Evolutionary conservation across 2,888 invertebrate genomes (phyloP).

Genomic region (Hyppa rectilinea): DNA sequence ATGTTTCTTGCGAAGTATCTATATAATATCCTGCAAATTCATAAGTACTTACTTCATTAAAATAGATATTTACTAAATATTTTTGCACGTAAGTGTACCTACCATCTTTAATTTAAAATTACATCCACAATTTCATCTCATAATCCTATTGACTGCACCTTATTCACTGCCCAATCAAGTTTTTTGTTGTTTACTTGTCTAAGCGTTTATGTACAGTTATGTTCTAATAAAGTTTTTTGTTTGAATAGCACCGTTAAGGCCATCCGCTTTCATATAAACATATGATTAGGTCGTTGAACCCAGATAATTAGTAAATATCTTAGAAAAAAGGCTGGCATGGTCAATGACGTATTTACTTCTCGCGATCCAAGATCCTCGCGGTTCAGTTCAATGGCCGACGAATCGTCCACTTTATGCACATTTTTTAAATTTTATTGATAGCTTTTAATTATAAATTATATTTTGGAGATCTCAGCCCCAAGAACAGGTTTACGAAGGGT

Average conservation of each 20-base stretch:
- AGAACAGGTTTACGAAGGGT: neutral
- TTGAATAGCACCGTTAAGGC: neutral
- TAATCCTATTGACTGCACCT: neutral
- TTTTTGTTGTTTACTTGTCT: slow-evolving; percentile 10
- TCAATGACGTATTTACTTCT: neutral
- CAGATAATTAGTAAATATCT: neutral
- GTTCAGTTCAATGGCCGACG: slow-evolving; percentile 21
- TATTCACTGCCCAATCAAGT: slow-evolving; percentile 9
- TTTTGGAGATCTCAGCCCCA: neutral
- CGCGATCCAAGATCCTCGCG: neutral
- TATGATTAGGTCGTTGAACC: slow-evolving; percentile 21
- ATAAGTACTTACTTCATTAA: too few relatives aligned
- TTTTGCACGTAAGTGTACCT: too few relatives aligned
- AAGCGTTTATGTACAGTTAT: slow-evolving; percentile 29
- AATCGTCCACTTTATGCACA: neutral
- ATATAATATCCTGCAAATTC: too few relatives aligned
- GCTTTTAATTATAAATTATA: neutral
- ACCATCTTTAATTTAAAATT: neutral
- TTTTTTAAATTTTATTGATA: slow-evolving; percentile 3
- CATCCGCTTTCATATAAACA: neutral
- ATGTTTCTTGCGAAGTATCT: too few relatives aligned
- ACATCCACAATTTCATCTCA: neutral
- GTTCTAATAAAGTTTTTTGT: neutral
- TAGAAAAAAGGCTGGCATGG: neutral
- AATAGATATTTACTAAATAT: too few relatives aligned